These are phyloP conservation scores for Phasianus colchicus DNA, from an alignment of 2,113 vertebrate species.

Conservation along the genomic window DNA sequence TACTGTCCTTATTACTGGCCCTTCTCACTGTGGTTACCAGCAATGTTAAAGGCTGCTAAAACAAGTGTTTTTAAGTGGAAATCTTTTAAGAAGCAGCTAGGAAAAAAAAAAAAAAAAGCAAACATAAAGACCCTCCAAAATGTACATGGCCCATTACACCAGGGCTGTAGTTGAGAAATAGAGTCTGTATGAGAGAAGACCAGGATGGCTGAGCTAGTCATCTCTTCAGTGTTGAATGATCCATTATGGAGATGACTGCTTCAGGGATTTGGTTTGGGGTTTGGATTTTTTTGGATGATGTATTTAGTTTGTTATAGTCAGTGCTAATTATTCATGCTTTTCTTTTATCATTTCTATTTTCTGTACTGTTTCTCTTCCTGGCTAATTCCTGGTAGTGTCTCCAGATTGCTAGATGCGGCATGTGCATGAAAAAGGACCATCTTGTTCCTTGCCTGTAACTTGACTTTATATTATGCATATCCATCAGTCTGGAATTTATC, in stretches of 20 bases:
- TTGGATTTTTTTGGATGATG: neutral
- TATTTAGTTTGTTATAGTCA: neutral
- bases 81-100: neutral
- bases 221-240: neutral
- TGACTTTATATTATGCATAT: slow-evolving; percentile 43
- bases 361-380: slow-evolving; percentile 23
- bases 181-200: neutral
- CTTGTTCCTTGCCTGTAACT: slow-evolving; percentile 52
- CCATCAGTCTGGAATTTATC: slow-evolving; percentile 63
- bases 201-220: neutral
- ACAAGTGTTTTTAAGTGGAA: slow-evolving; percentile 2
- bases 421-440: slow-evolving; percentile 58
- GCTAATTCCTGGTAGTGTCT: slow-evolving; percentile 41
- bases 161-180: neutral
- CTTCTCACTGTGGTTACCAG: neutral
- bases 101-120: neutral
- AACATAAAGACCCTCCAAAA: neutral
- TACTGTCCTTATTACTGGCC: neutral
- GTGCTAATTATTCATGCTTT: slow-evolving; percentile 48
- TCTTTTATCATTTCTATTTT: slow-evolving; percentile 34
- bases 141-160: neutral
- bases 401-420: slow-evolving; percentile 56
- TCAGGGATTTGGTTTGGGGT: neutral
- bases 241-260: neutral
- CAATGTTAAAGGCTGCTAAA: slow-evolving; percentile 12